Base-by-base conservation (phyloP, 2,113 vertebrate species). In the Poeciliopsis turrubarensis region DNA sequence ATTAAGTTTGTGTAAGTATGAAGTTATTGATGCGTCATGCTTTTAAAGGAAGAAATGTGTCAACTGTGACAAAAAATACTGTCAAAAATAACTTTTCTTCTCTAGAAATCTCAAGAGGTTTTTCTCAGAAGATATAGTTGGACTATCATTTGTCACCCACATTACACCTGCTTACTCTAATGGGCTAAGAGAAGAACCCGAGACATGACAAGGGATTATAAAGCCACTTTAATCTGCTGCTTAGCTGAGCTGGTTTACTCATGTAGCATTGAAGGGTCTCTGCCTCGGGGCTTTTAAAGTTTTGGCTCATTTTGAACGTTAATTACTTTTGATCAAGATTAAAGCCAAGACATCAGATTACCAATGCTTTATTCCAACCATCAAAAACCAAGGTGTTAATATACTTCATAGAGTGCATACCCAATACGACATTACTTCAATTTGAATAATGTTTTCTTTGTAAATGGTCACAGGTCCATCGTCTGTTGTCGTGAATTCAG, bases 121-220 rank as follows among this genome's bases (percentile, higher is more conserved):
- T 66, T 10, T 29, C 26, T 73, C 26, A 60, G n/a, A 51, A 60
- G 72, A 68, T 81, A 77, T 65, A 82, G 65, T 77, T 69, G 63
- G 68, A 51, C 29, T 67, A 62, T 77, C 70, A 80, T 66, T 71
- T 34, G 2, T 47, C 51, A 61, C 22, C 51, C 68, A 25, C 2
- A 63, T 22, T 65, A 15, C 80, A 71, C 32, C 27, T 66, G 31
- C 68, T 85, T 54, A 82, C 78, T 60, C 41, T 70, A 72, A 79
- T 41, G 25, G 66, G 77, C 69, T 67, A 44, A 73, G 70, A 83
- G 39, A 74, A 39, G 67, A 83, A 72, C 44, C 71, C 19, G 68
- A 81, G 78, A 85, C 67, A 77, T 85, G 80, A 89, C 64, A 68
- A 25, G 60, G 72, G 85, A 86, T 89, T 87, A 81, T 70, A 79